A percentile compares a stretch with the other conserved stretches of the same genome.
phyloP scores from a whole-genome alignment of 92 coral and sea anemone species.

The Parazoanthus darwini region DNA sequence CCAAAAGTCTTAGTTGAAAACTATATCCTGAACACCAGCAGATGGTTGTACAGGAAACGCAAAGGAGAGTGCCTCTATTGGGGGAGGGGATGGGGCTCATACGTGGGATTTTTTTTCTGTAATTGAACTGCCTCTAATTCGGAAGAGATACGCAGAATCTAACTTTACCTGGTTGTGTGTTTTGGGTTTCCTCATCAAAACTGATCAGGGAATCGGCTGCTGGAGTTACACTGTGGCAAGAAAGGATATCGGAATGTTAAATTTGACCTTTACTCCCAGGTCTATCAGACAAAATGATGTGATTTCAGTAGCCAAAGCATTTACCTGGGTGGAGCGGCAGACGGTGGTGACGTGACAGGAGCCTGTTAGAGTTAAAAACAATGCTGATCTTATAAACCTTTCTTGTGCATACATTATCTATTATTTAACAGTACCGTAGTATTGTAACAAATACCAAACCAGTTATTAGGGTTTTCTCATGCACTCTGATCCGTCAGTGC shows the following conservation, averaged over 20 bases:
- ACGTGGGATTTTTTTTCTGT: background rate
- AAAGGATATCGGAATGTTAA: background rate
- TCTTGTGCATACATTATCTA: too few species aligned
- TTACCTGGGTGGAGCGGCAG: slow-evolving; percentile 31
- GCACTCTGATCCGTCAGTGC: too few species aligned
- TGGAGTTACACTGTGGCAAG: slow-evolving; percentile 26
- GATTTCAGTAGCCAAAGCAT: background rate
- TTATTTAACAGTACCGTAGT: too few species aligned
- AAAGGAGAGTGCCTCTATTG: too few species aligned
- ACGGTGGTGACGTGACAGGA: slow-evolving; percentile 19
- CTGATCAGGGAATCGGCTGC: slow-evolving; percentile 69
- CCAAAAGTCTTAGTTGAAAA: too few species aligned
- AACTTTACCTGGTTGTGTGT: slow-evolving; percentile 33
- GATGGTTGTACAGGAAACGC: too few species aligned
- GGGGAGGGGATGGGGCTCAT: background rate
- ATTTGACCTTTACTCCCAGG: background rate
- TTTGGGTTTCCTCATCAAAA: slow-evolving; percentile 65
- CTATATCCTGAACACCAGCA: too few species aligned
- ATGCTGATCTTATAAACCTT: background rate
- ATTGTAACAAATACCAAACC: too few species aligned
- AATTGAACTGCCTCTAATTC: background rate
- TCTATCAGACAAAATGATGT: background rate
- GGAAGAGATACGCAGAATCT: background rate
- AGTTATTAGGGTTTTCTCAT: too few species aligned
- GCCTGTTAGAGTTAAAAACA: background rate